Base-by-base conservation (phyloP, 2,113 vertebrate species). In the Semicossyphus pulcher region DNA sequence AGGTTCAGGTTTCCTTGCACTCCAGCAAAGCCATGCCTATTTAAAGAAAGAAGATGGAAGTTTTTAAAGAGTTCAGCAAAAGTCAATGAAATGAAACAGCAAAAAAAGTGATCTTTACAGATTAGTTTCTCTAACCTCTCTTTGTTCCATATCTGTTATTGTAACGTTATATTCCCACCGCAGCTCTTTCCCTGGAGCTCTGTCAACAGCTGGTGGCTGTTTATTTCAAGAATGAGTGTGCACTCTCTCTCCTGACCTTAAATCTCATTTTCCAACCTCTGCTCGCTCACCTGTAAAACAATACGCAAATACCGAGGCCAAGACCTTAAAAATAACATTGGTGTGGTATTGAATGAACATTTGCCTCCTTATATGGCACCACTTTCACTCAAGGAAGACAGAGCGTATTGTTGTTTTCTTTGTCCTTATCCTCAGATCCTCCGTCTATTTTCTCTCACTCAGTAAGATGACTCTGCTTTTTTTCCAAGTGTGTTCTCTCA, bases 291-390 rank as follows among this genome's bases (percentile, higher is more conserved):
- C 81, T 90, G 85, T 85, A 88, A 91, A 87, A 78, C 51, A 57
- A 91, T 92, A 84, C 51, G 1, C 59, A 3, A 57, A 78, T 62
- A 80, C 21, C 15, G 52, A 86, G 75, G 70, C 62, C 41, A 52
- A 56, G 67, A 75, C 76, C 61, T 84, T 88, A 81, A 86, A 91
- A 92, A 92, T 90, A 91, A 81, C 88, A 71, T 7, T 29, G 60
- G 53, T n/a, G 41, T 64, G 65, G 64, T 82, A 87, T 85, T 85
- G 62, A 62, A 76, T 85, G 82, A 73, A 48, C 72, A 31, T 57
- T 59, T 39, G 48, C 41, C 61, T 65, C 39, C 56, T 41, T 63
- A 57, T 75, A 73, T 60, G 59, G 59, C 68, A 23, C 41, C 73
- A 67, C 60, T 74, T 68, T 73, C 48, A 73, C 36, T 81, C 36